phyloP scores from a whole-genome alignment of 2,888 invertebrate genomes.

The Lochmaea crataegi region DNA sequence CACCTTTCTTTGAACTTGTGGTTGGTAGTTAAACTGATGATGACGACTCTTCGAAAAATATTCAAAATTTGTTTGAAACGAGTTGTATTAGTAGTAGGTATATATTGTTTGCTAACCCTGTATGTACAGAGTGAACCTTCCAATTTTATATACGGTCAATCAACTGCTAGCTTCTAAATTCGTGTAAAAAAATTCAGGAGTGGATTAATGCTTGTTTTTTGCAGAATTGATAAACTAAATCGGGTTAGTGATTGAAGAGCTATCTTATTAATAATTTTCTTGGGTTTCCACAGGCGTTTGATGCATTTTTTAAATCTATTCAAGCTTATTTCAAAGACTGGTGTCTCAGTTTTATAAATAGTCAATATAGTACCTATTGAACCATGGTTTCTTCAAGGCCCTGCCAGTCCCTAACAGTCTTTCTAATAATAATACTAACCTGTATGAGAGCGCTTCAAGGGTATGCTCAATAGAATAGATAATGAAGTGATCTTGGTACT shows the following conservation, averaged over 20 bases:
- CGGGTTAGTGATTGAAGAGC: not conserved
- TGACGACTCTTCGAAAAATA: not conserved
- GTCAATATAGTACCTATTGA: constrained; percentile 9
- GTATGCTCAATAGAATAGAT: not conserved
- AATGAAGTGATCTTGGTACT: too few species aligned
- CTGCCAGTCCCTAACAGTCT: not conserved
- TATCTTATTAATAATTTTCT: not conserved
- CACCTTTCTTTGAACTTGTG: too few species aligned
- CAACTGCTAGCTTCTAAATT: too few species aligned
- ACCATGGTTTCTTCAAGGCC: constrained; percentile 7
- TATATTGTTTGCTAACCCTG: not conserved
- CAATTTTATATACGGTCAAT: too few species aligned
- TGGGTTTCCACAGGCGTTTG: constrained; percentile 12
- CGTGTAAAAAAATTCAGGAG: too few species aligned
- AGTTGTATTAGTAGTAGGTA: too few species aligned
- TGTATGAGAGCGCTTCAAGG: not conserved
- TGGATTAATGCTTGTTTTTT: too few species aligned
- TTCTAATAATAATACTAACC: not conserved
- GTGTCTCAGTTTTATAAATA: not conserved
- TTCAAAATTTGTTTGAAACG: not conserved
- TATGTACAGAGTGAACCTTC: not conserved
- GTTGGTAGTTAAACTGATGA: too few species aligned
- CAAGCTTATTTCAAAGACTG: constrained; percentile 8
- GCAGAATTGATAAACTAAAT: not conserved
- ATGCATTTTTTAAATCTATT: constrained; percentile 8